Base-by-base conservation (phyloP, 2,113 vertebrate species). In the Pampusana beccarii region DNA sequence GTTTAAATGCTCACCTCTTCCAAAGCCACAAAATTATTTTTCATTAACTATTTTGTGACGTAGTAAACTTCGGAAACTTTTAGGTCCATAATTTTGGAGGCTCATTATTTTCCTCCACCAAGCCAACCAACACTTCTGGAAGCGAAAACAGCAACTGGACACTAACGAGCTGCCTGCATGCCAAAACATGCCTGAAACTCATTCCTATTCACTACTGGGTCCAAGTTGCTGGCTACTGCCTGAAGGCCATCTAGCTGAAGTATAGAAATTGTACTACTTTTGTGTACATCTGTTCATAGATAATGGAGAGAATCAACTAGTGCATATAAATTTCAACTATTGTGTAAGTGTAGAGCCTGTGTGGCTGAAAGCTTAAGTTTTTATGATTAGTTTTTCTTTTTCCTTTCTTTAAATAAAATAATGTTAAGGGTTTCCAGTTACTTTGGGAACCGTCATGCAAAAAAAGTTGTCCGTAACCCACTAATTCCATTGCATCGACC, bases 321-420 rank as follows among this genome's bases (percentile, higher is more conserved):
- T 28, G 11, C 3, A 44, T 3, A 2, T 0, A 75, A 29, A 72
- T 10, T 34, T 4, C 0, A 71, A 10, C 28, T 72, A 10, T 33
- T 46, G 8, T 6, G 11, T 25, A 79, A 64, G 58, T 18, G 8
- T 46, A 46, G 44, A 46, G 44, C 44, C 44, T 19, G 44, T 46
- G 44, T 46, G 18, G 13, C 34, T 75, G 42, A 34, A n/a, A 6
- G 31, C 4, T 7, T 25, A 1, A 14, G 14, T 14, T 74, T 61
- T 46, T 46, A 44, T 4, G 1, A 38, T 24, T 4, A 66, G 0
- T 60, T 17, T 3, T 25, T 48, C 14, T 69, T 46, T 66, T 58
- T 64, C 33, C 6, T 44, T 81, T 14, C 54, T 51, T 83, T 74
- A 64, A 84, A 58, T 21, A 53, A 73, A 8, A 7, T 7, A n/a